Evolutionary conservation across 2,888 invertebrate species (phyloP).

Genomic region (Chesias legatella): DNA sequence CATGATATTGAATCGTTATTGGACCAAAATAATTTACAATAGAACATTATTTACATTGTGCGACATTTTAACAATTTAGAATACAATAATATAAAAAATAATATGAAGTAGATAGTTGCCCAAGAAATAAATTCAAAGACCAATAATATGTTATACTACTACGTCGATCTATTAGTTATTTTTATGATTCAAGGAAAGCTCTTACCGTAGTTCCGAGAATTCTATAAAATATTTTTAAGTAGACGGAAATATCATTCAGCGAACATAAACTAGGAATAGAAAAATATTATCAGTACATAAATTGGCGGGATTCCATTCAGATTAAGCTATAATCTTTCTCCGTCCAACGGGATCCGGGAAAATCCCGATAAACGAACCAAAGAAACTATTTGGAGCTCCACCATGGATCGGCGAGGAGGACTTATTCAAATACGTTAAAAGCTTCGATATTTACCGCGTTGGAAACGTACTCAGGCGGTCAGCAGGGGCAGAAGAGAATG

Average conservation of each 20-base stretch:
- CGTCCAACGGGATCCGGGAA: conserved; percentile 16
- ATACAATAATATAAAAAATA: no score
- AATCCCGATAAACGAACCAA: conserved; percentile 29
- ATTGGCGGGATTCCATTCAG: conserved; percentile 7
- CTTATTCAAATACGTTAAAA: conserved; percentile 56
- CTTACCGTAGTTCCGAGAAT: conserved; percentile 15
- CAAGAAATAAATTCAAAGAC: no score
- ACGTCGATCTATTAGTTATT: no score
- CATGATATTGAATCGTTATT: no score
- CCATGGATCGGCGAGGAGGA: conserved; percentile 30
- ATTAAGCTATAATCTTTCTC: conserved; percentile 14
- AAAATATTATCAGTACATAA: conserved; percentile 9
- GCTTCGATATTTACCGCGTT: conserved; percentile 30
- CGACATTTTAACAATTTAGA: no score
- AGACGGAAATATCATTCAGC: no score
- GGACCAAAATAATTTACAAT: no score
- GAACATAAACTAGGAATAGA: conserved; percentile 1
- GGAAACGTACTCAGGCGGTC: conserved; percentile 23
- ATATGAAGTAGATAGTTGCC: no score
- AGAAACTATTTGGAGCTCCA: conserved; percentile 29
- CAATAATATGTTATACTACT: no score
- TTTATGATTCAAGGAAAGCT: no score
- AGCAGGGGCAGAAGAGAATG: not conserved
- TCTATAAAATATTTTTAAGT: no score
- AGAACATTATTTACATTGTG: no score